Conservation (phyloP, 2,797 vertebrate species). For the Etheostoma perlongum region DNA sequence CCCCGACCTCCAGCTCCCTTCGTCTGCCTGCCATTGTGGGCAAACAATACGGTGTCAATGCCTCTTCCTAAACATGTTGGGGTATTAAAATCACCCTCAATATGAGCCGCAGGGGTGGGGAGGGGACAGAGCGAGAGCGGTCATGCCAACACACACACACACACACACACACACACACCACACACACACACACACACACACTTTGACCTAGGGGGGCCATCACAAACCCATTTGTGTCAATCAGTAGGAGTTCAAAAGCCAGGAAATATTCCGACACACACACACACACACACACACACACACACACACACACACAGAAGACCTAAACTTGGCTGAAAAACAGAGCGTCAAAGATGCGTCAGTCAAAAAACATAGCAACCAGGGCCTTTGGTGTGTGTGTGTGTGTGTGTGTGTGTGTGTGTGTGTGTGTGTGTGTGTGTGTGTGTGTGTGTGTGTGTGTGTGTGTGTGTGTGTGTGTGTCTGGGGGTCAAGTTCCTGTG, state of each 20-base stretch:
- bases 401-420: too few relatives aligned
- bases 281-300: neutral
- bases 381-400: slow-evolving; percentile 52
- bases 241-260: slow-evolving; percentile 80
- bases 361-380: slow-evolving; percentile 83
- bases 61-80: slow-evolving; percentile 88
- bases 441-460: slow-evolving; percentile 48
- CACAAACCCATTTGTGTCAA: slow-evolving; percentile 79
- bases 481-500: slow-evolving; percentile 78
- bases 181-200: slow-evolving; percentile 47
- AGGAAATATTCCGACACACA: slow-evolving; percentile 75
- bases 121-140: slow-evolving; percentile 47
- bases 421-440: slow-evolving; percentile 7
- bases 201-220: slow-evolving; percentile 70
- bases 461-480: slow-evolving; percentile 39
- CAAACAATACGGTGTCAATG: slow-evolving; percentile 84
- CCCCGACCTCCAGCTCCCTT: slow-evolving; percentile 72
- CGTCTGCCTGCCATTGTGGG: slow-evolving; percentile 82
- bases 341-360: slow-evolving; percentile 76
- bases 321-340: slow-evolving; percentile 79
- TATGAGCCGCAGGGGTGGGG: slow-evolving; percentile 72
- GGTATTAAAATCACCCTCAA: slow-evolving; percentile 82
- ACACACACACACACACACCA: slow-evolving; percentile 44
- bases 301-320: neutral
- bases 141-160: slow-evolving; percentile 75